phyloP scores from a whole-genome alignment of 2,888 invertebrate genomes.

The Oscheius onirici region DNA sequence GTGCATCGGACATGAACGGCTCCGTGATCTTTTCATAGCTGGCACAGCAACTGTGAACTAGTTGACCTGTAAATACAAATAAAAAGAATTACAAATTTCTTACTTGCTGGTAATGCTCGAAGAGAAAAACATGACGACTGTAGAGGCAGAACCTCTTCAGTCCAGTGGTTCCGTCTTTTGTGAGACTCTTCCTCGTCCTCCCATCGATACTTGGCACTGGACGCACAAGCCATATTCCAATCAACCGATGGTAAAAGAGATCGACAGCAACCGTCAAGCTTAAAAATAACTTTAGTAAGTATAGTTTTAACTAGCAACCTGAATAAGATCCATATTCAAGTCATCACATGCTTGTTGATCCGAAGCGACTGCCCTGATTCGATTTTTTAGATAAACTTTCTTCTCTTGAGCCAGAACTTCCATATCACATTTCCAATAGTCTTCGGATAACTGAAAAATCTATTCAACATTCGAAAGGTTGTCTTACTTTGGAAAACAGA shows the following conservation, averaged over 20 bases:
- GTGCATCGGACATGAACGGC: not conserved
- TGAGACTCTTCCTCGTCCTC: constrained; percentile 17
- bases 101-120: constrained; percentile 1
- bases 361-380: not conserved
- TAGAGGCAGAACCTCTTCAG: constrained; percentile 11
- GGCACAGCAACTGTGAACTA: constrained; percentile 18
- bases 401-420: not conserved
- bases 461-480: not conserved
- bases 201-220: constrained; percentile 23
- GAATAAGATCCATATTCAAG: not conserved
- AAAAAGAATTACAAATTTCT: not conserved
- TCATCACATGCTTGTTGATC: constrained; percentile 14
- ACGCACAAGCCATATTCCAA: constrained; percentile 32
- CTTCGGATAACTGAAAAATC: constrained; percentile 25
- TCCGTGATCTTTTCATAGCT: constrained; percentile 10
- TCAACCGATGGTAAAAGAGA: constrained; percentile 2
- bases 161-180: constrained; percentile 12
- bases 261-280: constrained; percentile 28
- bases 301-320: not conserved
- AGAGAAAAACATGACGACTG: not conserved
- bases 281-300: not conserved
- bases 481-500: constrained; percentile 10
- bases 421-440: constrained; percentile 23
- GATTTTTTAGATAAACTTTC: not conserved
- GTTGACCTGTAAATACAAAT: not conserved